A percentile compares a stretch with the other conserved stretches of the same genome.
Conservation (phyloP, 2,113 vertebrate species). For the Stegastes partitus region DNA sequence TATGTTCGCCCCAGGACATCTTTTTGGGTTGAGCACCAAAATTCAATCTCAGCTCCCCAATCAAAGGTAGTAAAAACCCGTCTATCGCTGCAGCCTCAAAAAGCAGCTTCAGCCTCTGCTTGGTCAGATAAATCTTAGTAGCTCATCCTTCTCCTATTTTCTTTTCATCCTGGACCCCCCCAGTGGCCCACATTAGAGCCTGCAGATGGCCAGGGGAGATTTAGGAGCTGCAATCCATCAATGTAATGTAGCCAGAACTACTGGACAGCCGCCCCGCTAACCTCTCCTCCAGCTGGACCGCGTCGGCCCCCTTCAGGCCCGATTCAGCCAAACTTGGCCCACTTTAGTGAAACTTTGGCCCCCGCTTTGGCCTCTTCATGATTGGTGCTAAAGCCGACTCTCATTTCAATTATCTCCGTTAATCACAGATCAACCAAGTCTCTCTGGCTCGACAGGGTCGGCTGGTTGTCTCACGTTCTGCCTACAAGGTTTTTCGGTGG, state of each 20-base stretch:
- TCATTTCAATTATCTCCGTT: conserved; percentile 33
- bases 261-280: conserved; percentile 70
- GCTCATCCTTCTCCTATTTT: conserved; percentile 79
- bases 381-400: conserved; percentile 34
- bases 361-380: background rate
- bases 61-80: conserved; percentile 76
- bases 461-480: conserved; percentile 22
- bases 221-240: conserved; percentile 81
- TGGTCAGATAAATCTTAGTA: conserved; percentile 78
- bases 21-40: conserved; percentile 73
- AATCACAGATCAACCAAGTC: conserved; percentile 42
- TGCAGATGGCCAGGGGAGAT: conserved; percentile 82
- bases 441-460: conserved; percentile 9
- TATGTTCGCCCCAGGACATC: conserved; percentile 72
- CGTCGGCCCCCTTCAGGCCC: conserved; percentile 23
- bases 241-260: conserved; percentile 71
- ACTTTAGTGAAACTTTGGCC: conserved; percentile 55
- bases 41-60: conserved; percentile 79
- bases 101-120: conserved; percentile 52
- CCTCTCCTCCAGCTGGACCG: conserved; percentile 67
- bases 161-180: conserved; percentile 76
- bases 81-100: conserved; percentile 56
- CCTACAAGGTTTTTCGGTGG: background rate
- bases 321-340: conserved; percentile 53
- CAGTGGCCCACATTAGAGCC: conserved; percentile 80